Conservation (phyloP, 2,797 vertebrate genomes). For the Oreochromis mossambicus region DNA sequence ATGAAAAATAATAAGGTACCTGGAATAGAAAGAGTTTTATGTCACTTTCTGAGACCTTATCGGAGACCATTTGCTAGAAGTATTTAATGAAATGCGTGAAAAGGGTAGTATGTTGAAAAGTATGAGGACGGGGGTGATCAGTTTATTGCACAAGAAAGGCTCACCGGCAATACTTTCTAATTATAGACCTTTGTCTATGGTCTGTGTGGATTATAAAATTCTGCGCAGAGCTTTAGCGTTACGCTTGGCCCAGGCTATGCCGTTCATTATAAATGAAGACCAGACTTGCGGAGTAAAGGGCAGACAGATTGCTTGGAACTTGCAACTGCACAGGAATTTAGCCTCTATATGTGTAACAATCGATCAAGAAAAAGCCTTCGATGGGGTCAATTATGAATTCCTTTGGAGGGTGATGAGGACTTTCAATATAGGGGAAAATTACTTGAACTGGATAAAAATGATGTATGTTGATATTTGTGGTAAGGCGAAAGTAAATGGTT, state of each 20-base stretch:
- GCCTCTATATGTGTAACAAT: background rate
- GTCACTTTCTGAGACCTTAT: rapidly evolving
- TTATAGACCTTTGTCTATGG: background rate
- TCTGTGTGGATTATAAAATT: background rate
- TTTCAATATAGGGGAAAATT: background rate
- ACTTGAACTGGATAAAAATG: background rate
- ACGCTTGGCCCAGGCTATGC: background rate
- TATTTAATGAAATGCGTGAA: background rate
- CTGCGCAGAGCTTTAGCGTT: background rate
- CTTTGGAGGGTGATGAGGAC: background rate
- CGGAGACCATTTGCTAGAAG: background rate
- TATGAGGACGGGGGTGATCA: background rate
- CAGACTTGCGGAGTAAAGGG: background rate
- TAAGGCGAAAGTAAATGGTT: background rate
- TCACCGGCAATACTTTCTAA: background rate
- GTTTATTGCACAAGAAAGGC: background rate
- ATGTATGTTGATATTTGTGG: background rate
- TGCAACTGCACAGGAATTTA: background rate
- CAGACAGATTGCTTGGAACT: background rate
- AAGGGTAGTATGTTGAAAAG: background rate
- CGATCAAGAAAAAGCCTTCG: background rate
- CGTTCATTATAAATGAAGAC: background rate
- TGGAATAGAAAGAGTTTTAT: background rate
- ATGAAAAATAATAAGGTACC: background rate
- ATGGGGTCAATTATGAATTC: background rate